Conservation (phyloP, 2,113 vertebrate genomes). For the Boleophthalmus pectinirostris region DNA sequence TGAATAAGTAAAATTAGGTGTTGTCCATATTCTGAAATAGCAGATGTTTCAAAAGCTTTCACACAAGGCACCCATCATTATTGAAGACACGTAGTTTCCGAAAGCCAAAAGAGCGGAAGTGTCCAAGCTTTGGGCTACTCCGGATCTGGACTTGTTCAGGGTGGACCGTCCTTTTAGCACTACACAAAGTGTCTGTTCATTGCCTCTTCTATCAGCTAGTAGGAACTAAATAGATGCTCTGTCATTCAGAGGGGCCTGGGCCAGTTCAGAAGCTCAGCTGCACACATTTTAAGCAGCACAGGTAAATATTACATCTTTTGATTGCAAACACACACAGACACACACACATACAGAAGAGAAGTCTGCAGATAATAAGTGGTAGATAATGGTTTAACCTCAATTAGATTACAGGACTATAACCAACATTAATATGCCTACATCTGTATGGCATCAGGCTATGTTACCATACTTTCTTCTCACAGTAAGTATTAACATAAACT, state of each 20-base stretch:
- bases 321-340: slow-evolving; percentile 18
- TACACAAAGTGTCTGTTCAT: slow-evolving; percentile 77
- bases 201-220: slow-evolving; percentile 67
- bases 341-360: too few species aligned
- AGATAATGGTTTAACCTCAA: background rate
- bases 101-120: slow-evolving; percentile 52
- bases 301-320: slow-evolving; percentile 39
- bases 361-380: background rate
- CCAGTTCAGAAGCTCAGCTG: slow-evolving; percentile 69
- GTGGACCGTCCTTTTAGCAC: slow-evolving; percentile 57
- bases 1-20: background rate
- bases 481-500: too few species aligned
- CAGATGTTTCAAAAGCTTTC: slow-evolving; percentile 59
- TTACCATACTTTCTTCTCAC: too few species aligned
- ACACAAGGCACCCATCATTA: slow-evolving; percentile 58
- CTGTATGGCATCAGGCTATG: too few species aligned
- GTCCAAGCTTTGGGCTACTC: slow-evolving; percentile 60
- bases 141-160: slow-evolving; percentile 67
- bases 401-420: too few species aligned
- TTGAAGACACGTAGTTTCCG: slow-evolving; percentile 73
- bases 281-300: slow-evolving; percentile 38
- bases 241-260: slow-evolving; percentile 52
- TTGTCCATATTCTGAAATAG: slow-evolving; percentile 27
- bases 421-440: too few species aligned
- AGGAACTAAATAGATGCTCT: slow-evolving; percentile 73